A percentile compares a stretch with the other conserved stretches of the same genome.
These are phyloP conservation scores for Eulemur rufifrons DNA, from an alignment of 2,113 vertebrate species.

Conservation along the genomic window DNA sequence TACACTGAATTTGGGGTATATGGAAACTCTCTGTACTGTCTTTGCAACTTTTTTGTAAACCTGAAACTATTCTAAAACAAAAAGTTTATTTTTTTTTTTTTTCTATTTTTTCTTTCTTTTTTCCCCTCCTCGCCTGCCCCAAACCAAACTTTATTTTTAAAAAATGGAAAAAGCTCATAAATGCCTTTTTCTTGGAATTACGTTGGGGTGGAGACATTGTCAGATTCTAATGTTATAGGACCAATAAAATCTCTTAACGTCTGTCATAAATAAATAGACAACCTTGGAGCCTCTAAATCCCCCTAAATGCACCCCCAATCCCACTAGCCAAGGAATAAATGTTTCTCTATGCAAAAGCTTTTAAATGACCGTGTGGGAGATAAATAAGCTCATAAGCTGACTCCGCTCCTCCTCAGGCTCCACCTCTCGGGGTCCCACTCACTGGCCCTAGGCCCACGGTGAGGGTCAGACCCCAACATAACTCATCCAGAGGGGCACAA, in stretches of 20 bases:
- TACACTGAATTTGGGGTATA: not conserved
- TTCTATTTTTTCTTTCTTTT: no score
- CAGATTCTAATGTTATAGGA: not conserved
- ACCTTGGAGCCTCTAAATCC: not conserved
- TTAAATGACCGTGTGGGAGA: not conserved
- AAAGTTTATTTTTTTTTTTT: not conserved
- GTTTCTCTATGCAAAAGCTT: not conserved
- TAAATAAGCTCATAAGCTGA: not conserved
- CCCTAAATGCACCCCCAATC: not conserved
- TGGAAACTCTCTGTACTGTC: not conserved
- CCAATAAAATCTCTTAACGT: not conserved
- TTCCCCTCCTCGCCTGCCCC: no score
- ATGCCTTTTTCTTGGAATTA: not conserved
- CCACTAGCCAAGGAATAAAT: not conserved
- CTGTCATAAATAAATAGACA: not conserved
- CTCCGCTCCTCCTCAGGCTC: no score
- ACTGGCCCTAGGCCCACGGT: not conserved
- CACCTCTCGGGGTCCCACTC: not conserved
- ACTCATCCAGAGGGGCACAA: not conserved
- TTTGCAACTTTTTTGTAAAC: not conserved
- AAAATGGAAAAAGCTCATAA: not conserved
- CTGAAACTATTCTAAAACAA: not conserved
- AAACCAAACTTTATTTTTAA: not conserved
- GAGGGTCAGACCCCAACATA: not conserved
- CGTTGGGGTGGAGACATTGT: not conserved